A percentile compares a stretch with the other conserved stretches of the same genome.
These are phyloP conservation scores for Cataglyphis altisquamis DNA, from an alignment of 2,888 invertebrate species.

Conservation along the genomic window DNA sequence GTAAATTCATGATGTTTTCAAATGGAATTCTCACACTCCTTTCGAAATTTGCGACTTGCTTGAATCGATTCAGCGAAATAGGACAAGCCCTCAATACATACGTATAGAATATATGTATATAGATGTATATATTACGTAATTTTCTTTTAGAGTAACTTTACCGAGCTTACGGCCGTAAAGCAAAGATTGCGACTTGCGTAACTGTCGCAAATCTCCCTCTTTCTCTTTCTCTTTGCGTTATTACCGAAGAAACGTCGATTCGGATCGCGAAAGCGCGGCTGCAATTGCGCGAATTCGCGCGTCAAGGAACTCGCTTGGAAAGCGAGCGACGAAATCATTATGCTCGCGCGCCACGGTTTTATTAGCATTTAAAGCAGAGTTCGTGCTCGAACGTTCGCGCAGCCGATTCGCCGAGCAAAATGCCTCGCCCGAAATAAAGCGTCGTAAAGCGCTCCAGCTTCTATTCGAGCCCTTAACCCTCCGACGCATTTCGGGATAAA, in stretches of 20 bases:
- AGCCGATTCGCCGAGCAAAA: conserved; percentile 55
- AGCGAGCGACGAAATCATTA: conserved; percentile 19
- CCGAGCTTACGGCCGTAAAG: background rate
- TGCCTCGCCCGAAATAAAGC: conserved; percentile 35
- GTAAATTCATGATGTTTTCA: conserved; percentile 45
- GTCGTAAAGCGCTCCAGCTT: conserved; percentile 43
- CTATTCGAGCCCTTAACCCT: conserved; percentile 31
- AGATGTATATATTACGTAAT: background rate
- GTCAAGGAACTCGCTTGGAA: background rate
- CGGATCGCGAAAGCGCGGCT: conserved; percentile 23
- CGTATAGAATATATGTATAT: background rate
- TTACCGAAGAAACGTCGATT: background rate
- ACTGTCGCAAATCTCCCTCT: background rate
- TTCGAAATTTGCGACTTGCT: conserved; percentile 11
- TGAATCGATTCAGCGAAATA: conserved; percentile 19
- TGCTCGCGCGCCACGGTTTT: conserved; percentile 43
- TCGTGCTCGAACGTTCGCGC: conserved; percentile 56
- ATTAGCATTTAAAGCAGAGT: conserved; percentile 49
- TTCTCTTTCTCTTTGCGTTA: background rate
- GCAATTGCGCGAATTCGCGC: background rate
- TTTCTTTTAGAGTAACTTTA: background rate
- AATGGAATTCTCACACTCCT: conserved; percentile 42
- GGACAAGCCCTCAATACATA: background rate
- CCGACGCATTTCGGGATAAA: conserved; percentile 18
- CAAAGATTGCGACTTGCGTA: conserved; percentile 23